Conservation (phyloP, 2,797 vertebrate genomes). For the Scolopax bukidnonensis region DNA sequence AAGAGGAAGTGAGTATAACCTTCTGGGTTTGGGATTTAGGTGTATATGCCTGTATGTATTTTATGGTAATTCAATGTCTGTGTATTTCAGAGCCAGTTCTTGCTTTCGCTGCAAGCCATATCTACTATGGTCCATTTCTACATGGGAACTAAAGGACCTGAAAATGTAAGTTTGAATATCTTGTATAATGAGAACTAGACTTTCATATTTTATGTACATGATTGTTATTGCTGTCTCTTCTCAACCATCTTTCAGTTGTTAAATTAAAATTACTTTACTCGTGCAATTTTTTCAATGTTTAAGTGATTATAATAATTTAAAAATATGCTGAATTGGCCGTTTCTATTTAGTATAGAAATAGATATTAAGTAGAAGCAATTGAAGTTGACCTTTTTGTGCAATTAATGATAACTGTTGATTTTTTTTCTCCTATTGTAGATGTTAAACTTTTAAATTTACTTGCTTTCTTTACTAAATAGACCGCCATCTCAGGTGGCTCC, state of each 20-base stretch:
- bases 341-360: not conserved
- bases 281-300: not conserved
- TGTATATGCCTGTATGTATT: not conserved
- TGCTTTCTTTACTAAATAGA: not conserved
- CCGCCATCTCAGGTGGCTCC: not conserved
- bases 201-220: not conserved
- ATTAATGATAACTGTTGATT: not conserved
- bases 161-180: constrained; percentile 87
- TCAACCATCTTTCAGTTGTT: not conserved
- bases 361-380: not conserved
- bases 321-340: not conserved
- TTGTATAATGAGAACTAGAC: not conserved
- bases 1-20: constrained; percentile 88
- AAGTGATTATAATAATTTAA: not conserved
- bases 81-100: constrained; percentile 91
- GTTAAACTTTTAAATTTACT: not conserved
- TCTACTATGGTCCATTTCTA: constrained; percentile 99
- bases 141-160: constrained; percentile 99
- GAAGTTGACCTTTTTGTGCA: not conserved
- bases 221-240: not conserved
- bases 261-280: not conserved
- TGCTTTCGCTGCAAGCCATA: constrained; percentile 96
- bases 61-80: not conserved
- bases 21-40: not conserved
- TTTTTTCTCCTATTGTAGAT: not conserved